Conservation (phyloP, 2,113 vertebrate genomes). For the Mobula birostris region DNA sequence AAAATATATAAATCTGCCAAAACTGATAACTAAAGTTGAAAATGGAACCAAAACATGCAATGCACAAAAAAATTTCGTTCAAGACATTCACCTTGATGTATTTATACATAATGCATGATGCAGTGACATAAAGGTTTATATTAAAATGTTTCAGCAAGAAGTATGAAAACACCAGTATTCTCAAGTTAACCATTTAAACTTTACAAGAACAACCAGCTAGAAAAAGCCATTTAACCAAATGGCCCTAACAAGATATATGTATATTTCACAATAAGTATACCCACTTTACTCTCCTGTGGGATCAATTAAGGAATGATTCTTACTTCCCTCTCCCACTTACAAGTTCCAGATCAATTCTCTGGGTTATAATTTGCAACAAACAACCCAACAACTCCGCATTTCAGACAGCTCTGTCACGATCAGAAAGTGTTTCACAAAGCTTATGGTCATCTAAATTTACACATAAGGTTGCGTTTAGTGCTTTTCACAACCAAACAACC, state of each 20-base stretch:
- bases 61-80: background rate
- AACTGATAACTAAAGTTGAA: background rate
- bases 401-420: background rate
- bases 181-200: background rate
- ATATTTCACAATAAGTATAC: background rate
- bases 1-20: background rate
- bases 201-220: background rate
- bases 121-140: background rate
- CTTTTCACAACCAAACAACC: background rate
- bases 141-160: constrained; percentile 16
- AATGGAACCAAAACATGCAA: background rate
- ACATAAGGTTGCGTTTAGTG: background rate
- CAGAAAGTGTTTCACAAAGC: background rate
- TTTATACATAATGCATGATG: background rate
- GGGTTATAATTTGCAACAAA: background rate
- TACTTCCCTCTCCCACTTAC: background rate
- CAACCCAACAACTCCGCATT: background rate
- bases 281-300: background rate
- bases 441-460: background rate
- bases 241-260: background rate
- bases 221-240: constrained; percentile 11
- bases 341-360: background rate
- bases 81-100: background rate
- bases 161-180: background rate
- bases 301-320: background rate